Base-by-base conservation (phyloP, 2,113 vertebrate genomes). In the Mohoua ochrocephala region DNA sequence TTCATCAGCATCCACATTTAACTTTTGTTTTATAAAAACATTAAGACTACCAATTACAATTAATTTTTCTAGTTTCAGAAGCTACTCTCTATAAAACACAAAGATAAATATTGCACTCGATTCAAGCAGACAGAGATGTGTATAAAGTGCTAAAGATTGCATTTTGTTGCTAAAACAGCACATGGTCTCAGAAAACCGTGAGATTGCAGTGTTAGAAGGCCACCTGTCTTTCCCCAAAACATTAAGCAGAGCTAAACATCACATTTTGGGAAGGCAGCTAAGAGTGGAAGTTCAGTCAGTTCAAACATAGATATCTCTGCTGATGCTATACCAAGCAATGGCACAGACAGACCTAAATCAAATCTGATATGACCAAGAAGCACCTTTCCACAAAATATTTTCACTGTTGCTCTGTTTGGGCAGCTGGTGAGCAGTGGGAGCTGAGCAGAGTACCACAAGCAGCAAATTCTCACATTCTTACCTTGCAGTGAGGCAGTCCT, bases 381-480 rank as follows among this genome's bases (percentile, higher is more conserved):
- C 1, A 3, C 2, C 9, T 42, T 83, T 50, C 24, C 64, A 41
- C 37, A 53, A 44, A 56, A 4, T 52, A 2, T 39, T 73, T 64
- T 61, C 45, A 30, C 12, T 5, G 0, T 57, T 57, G 2, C 33
- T 59, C 44, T 0, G 1, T 65, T 42, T 35, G 59, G 31, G 19
- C 18, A 64, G 35, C 42, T 37, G 42, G 8, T 5, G 19, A 53
- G 53, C n/a, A 39, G 41, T 4, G 6, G 2, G 17, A 68, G 14
- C 73, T 68, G 30, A n/a, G 37, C 11, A 22, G 71, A 67, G 7
- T 6, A 19, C n/a, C 26, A 27, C 0, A 0, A 47, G 33, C 8
- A 68, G 33, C 27, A 52, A 47, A 60, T 44, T 52, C 60, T 84
- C 30, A 63, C 39, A 52, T 4, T 4, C 41, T 28, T n/a, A 78